phyloP scores from a whole-genome alignment of 2,888 invertebrate genomes.

The Phymatocera aterrima region DNA sequence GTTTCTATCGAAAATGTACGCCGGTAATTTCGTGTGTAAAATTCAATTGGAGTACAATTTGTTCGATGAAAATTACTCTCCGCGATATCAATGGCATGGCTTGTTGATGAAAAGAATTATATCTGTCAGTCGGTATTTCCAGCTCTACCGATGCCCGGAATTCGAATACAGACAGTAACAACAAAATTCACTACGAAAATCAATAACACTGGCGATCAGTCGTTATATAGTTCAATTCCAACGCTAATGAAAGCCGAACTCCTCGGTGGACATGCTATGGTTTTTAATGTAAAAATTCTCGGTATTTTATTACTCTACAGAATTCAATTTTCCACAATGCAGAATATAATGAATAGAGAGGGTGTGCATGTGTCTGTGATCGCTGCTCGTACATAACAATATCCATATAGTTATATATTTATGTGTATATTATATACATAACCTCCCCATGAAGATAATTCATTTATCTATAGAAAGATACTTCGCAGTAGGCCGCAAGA shows the following conservation, averaged over 20 bases:
- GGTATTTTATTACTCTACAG: conserved; percentile 52
- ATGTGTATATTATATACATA: no score
- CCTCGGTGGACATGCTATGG: background rate
- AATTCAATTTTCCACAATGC: conserved; percentile 46
- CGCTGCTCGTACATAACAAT: background rate
- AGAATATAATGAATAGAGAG: background rate
- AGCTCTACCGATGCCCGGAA: background rate
- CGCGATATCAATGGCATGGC: background rate
- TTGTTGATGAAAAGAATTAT: conserved; percentile 20
- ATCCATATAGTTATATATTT: background rate
- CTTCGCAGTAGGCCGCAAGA: no score
- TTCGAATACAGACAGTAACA: background rate
- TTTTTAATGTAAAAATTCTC: conserved; percentile 32
- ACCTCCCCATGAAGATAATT: no score
- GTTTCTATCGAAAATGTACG: background rate
- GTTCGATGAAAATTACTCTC: conserved; percentile 26
- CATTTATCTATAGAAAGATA: no score
- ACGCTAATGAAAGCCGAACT: background rate
- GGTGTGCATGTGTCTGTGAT: background rate
- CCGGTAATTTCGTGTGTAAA: conserved; percentile 1
- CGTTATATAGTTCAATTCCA: conserved; percentile 2
- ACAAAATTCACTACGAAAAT: background rate
- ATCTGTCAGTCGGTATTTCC: background rate
- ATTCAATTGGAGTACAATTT: conserved; percentile 8
- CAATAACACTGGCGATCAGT: background rate